Base-by-base conservation (phyloP, 1,140 invertebrate species). In the Probaryconus sp. region DNA sequence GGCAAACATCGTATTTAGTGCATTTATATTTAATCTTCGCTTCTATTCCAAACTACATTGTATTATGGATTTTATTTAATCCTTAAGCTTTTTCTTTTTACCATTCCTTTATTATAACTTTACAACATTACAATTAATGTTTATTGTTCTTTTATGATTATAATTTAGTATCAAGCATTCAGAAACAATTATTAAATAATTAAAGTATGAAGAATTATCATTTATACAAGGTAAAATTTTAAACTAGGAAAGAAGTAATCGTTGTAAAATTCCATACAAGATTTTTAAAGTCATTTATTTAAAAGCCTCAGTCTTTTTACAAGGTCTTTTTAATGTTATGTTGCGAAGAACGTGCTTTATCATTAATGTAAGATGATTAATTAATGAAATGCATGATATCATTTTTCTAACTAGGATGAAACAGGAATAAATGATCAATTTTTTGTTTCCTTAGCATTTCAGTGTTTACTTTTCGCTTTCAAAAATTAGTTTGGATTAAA, bases 251-350 rank as follows among this genome's bases (percentile, higher is more conserved):
- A 51, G 20, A 2, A 16, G 1, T n/a, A 6, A 10, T 35, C 28
- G 10, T 50, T 50, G 20, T 5, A 14, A 37, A 35, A 20, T 33
- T 21, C 5, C 9, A 4, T 53, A 9, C 20, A 17, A 37, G 14
- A 16, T 28, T 55, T 35, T 42, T n/a, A n/a, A n/a, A n/a, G 37
- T 24, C 30, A 53, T 40, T 33, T 43, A 28, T 43, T 43, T 43
- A 43, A 43, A 53, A 53, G 53, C 38, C 21, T 45, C 40, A 45
- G 18, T 28, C 13, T 31, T 55, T 20, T 11, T 42, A 33, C 53
- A 56, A 56, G 53, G 53, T 20, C 28, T 5, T 16, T 26, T 18
- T 11, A 14, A 35, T n/a, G 16, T 56, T 56, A n/a, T 18, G 35
- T 45, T 40, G 45, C n/a, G 45, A 43, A 30, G 21, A 43, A 13